Percentiles rank a stretch among this genome's conserved stretches.
phyloP scores from a whole-genome alignment of 92 coral and sea anemone species.

The Palythoa grandis region DNA sequence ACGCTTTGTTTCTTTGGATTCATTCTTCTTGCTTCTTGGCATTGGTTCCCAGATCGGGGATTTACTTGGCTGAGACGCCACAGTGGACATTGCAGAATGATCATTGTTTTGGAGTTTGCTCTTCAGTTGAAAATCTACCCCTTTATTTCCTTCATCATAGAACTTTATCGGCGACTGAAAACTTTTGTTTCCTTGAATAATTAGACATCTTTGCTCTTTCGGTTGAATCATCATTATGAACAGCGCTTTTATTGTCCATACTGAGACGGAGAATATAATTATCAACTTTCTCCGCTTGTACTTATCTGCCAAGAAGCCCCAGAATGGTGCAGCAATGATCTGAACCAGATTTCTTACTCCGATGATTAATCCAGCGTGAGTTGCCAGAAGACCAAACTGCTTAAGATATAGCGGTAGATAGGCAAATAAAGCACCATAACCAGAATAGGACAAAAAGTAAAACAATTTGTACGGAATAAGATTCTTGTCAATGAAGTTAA shows the following conservation, averaged over 20 bases:
- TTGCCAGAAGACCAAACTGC: constrained; percentile 57
- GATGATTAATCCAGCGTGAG: constrained; percentile 54
- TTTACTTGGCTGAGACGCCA: neutral
- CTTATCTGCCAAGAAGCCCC: constrained; percentile 60
- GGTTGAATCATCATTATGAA: constrained; percentile 54
- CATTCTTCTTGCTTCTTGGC: neutral
- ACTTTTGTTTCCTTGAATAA: constrained; percentile 39
- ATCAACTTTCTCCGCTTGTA: constrained; percentile 56
- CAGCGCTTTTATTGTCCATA: constrained; percentile 52
- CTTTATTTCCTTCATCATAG: constrained; percentile 23
- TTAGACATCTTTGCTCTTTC: constrained; percentile 45
- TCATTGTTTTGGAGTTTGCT: neutral
- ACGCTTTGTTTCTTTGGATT: constrained; percentile 5
- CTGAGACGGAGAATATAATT: constrained; percentile 37
- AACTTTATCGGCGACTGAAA: constrained; percentile 23
- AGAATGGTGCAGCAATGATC: constrained; percentile 53
- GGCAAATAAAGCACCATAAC: constrained; percentile 54
- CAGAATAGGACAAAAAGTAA: constrained; percentile 58
- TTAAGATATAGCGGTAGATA: constrained; percentile 61
- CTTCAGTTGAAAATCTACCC: neutral
- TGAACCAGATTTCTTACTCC: constrained; percentile 61
- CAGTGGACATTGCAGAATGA: neutral
- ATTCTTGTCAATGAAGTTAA: constrained; percentile 40
- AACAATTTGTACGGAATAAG: constrained; percentile 54
- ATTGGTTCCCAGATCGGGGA: neutral